Conservation (phyloP, 2,888 invertebrate species). For the Heliconius ismenius region DNA sequence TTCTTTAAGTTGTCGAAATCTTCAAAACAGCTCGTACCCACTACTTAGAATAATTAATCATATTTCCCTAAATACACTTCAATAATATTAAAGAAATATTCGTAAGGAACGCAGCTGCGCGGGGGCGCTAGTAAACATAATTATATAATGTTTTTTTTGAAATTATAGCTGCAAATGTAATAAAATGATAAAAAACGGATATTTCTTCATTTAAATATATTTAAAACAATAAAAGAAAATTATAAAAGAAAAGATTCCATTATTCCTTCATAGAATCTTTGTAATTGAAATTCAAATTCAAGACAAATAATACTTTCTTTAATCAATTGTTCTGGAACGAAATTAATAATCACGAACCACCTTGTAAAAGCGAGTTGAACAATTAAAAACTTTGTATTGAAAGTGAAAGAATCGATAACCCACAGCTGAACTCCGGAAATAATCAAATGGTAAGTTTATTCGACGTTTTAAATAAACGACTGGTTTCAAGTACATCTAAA, state of each 20-base stretch:
- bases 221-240: background rate
- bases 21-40: background rate
- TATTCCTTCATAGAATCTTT: no score
- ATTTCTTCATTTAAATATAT: background rate
- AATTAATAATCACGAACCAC: constrained; percentile 17
- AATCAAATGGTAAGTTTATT: constrained; percentile 5
- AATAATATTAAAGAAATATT: no score
- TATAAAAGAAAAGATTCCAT: no score
- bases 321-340: background rate
- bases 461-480: background rate
- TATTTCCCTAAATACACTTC: no score
- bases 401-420: constrained; percentile 12
- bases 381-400: constrained; percentile 20
- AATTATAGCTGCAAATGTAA: background rate
- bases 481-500: background rate
- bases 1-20: background rate
- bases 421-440: constrained; percentile 15
- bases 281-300: background rate
- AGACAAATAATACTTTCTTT: background rate
- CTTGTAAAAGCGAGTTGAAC: constrained; percentile 4
- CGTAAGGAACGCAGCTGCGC: no score
- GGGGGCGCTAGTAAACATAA: no score
- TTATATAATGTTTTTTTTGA: no score
- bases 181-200: no score
- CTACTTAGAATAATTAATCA: no score